Conservation (phyloP, 37 sponge, comb jelly and placozoan genomes). For the Amphimedon queenslandica region DNA sequence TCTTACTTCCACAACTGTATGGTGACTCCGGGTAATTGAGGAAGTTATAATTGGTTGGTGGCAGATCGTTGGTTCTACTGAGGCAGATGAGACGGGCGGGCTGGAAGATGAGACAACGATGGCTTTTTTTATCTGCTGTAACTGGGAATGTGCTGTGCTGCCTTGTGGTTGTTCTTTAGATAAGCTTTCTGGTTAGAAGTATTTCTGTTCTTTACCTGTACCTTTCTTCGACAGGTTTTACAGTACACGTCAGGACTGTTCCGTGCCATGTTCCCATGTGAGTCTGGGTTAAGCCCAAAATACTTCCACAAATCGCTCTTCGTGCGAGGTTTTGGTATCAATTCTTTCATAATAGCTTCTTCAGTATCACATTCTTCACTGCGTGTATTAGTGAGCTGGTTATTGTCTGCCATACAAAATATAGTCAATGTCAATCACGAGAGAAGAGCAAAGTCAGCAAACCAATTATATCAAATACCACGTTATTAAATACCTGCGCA, state of each 20-base stretch:
- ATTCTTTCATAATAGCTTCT: too few species aligned
- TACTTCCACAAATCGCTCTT: slow-evolving; percentile 14
- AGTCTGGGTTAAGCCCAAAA: slow-evolving; percentile 1
- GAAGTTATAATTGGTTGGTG: slow-evolving; percentile 9
- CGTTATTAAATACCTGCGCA: too few species aligned
- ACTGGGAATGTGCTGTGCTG: too few species aligned
- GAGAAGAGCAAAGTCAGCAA: too few species aligned
- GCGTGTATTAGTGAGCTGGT: too few species aligned
- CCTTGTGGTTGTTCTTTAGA: slow-evolving; percentile 12
- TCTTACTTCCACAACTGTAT: slow-evolving; percentile 9
- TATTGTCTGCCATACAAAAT: too few species aligned
- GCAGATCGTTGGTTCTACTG: neutral
- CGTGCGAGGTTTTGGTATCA: slow-evolving; percentile 7
- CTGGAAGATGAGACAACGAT: neutral
- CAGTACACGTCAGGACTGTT: neutral
- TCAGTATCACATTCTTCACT: too few species aligned
- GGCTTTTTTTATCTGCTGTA: neutral
- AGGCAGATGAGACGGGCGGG: too few species aligned
- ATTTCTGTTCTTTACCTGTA: slow-evolving; percentile 25
- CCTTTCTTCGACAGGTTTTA: neutral
- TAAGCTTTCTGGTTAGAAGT: slow-evolving; percentile 27
- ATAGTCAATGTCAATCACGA: too few species aligned
- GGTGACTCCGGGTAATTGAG: neutral
- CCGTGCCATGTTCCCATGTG: neutral
- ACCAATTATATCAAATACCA: too few species aligned